Percentiles rank a stretch among this genome's conserved stretches.
These are phyloP conservation scores for Balearica regulorum DNA, from an alignment of 2,797 vertebrate species.

Conservation along the genomic window DNA sequence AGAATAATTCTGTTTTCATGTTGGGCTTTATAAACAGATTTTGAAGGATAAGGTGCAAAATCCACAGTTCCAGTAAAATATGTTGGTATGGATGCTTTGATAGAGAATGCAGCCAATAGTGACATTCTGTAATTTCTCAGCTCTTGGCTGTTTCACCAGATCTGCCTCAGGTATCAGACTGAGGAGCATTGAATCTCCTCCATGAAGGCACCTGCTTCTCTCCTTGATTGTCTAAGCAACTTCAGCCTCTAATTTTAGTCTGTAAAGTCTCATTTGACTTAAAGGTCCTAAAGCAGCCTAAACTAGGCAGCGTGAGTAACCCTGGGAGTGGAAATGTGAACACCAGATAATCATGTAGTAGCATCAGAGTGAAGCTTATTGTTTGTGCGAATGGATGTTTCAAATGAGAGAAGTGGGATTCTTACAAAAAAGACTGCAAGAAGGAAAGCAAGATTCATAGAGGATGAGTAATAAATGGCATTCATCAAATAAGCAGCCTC, in stretches of 20 bases:
- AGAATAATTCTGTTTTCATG: not conserved
- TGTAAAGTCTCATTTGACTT: not conserved
- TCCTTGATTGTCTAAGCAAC: not conserved
- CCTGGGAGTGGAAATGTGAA: not conserved
- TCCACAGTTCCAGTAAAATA: not conserved
- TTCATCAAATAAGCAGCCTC: not conserved
- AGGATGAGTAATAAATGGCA: slow-evolving; percentile 16
- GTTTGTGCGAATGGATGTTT: not conserved
- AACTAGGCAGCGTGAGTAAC: not conserved
- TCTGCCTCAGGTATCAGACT: not conserved
- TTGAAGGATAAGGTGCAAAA: not conserved
- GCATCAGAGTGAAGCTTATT: not conserved
- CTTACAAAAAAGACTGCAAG: not conserved
- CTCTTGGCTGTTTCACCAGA: not conserved
- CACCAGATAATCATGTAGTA: not conserved
- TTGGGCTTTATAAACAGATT: not conserved
- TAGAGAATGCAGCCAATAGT: not conserved
- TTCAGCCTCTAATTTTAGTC: not conserved
- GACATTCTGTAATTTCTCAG: not conserved
- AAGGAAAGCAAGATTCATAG: not conserved
- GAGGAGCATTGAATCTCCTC: not conserved
- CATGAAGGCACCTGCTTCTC: not conserved
- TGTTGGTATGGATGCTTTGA: not conserved
- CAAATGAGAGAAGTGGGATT: not conserved
- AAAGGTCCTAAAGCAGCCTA: not conserved